phyloP scores from a whole-genome alignment of 2,888 invertebrate species.

The Marasmarcha lunaedactyla region DNA sequence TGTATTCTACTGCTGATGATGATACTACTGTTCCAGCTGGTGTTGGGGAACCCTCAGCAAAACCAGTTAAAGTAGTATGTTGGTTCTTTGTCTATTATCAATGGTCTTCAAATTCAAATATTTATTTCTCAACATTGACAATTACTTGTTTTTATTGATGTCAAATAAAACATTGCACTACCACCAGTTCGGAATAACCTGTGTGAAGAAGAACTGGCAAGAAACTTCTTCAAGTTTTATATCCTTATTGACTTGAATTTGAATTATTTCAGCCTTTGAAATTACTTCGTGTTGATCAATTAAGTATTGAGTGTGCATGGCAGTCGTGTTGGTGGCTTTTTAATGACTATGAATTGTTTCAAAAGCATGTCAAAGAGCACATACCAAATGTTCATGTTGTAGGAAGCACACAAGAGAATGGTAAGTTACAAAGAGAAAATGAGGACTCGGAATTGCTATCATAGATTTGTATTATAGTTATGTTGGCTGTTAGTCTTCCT shows the following conservation, averaged over 20 bases:
- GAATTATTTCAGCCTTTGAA: constrained; percentile 31
- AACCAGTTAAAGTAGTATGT: constrained; percentile 43
- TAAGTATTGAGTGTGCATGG: constrained; percentile 71
- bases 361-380: constrained; percentile 70
- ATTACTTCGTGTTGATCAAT: constrained; percentile 28
- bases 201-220: too few species aligned
- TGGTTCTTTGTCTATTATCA: background rate
- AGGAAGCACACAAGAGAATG: constrained; percentile 20
- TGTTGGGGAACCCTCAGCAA: constrained; percentile 31
- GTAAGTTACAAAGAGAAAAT: constrained; percentile 28
- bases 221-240: too few species aligned
- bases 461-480: too few species aligned
- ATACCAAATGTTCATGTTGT: constrained; percentile 48
- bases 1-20: constrained; percentile 43
- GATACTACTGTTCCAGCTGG: constrained; percentile 44
- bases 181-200: too few species aligned
- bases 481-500: too few species aligned
- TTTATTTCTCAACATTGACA: too few species aligned
- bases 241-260: too few species aligned
- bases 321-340: constrained; percentile 48
- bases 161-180: too few species aligned
- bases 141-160: too few species aligned
- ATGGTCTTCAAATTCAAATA: too few species aligned
- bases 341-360: constrained; percentile 56
- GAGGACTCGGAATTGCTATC: too few species aligned